These are phyloP conservation scores for Nerophis ophidion DNA, from an alignment of 2,113 vertebrate genomes.

Conservation along the genomic window DNA sequence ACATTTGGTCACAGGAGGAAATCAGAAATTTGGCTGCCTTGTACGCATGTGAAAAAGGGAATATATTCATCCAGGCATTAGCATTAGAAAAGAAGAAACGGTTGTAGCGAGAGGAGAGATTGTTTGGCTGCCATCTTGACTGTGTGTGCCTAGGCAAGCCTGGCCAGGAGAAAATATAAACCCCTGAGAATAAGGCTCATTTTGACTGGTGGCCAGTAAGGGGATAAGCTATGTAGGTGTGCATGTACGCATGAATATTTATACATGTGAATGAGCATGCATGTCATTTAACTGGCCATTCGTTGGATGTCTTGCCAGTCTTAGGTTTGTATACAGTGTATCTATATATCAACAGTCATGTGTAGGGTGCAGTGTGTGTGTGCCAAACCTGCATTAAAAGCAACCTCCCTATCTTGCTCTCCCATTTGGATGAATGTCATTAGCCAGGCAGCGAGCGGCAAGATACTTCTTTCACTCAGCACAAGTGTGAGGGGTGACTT, in stretches of 20 bases:
- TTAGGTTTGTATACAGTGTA: conserved; percentile 25
- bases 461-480: conserved; percentile 40
- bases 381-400: conserved; percentile 59
- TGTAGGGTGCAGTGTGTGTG: conserved; percentile 40
- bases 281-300: conserved; percentile 47
- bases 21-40: conserved; percentile 60
- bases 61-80: conserved; percentile 68
- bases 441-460: conserved; percentile 51
- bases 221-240: conserved; percentile 54
- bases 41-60: conserved; percentile 47
- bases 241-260: conserved; percentile 17
- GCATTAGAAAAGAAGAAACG: conserved; percentile 63
- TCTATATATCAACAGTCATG: neutral
- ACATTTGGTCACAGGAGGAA: conserved; percentile 63
- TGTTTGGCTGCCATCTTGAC: conserved; percentile 68
- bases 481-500: conserved; percentile 57
- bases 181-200: conserved; percentile 66
- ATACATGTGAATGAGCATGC: conserved; percentile 27
- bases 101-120: conserved; percentile 61
- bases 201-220: conserved; percentile 66
- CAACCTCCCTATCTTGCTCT: conserved; percentile 48
- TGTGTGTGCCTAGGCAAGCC: conserved; percentile 57
- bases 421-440: conserved; percentile 67
- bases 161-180: conserved; percentile 63
- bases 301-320: conserved; percentile 45